Base-by-base conservation (phyloP, 2,888 invertebrate genomes). In the Parasteatoda lunata region DNA sequence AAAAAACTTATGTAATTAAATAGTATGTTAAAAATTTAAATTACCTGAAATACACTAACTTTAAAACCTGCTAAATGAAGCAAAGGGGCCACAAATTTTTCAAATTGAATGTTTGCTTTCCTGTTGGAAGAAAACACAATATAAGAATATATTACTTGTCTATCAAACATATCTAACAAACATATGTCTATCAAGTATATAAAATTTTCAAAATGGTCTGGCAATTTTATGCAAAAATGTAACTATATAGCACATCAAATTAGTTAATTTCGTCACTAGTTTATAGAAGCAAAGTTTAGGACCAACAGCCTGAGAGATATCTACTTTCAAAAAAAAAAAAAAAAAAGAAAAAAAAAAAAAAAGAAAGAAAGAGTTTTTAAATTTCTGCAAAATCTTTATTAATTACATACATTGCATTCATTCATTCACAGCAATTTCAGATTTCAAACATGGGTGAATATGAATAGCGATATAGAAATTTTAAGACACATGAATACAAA, bases 51-150 rank as follows among this genome's bases (percentile, higher is more conserved):
- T 54, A 93, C 89, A 84, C 91, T 92, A 11, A 93, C 91, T 89
- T 95, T 94, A 90, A 96, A 94, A 48, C 98, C 98, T 80, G 98
- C 97, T 85, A 98, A 93, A 92, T 98, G 95, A n/a, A 98, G 92
- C 13, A 98, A 93, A 1, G 98, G 98, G 86, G 97, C 97, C 91
- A 97, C 97, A 92, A 97, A 98, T 91, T 96, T 96, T 91, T 97
- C 96, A 93, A 96, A 98, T 69, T 93, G 91, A 69, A 93, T 92
- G 89, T 93, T 93, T 5, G 93, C 93, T 91, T 94, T 94, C 84
- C 94, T 94, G 89, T 11, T 54, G 69, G 72, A 66, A 48, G 51
- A 45, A 51, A 81, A 80, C 48, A 15, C 9, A 13, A 81, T 68
- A 81, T 54, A 45, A 66, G 4, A 65, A 47, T 1, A 64, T 30